Conservation (phyloP, 2,797 vertebrate species). For the Hippopotamyrus pictus region DNA sequence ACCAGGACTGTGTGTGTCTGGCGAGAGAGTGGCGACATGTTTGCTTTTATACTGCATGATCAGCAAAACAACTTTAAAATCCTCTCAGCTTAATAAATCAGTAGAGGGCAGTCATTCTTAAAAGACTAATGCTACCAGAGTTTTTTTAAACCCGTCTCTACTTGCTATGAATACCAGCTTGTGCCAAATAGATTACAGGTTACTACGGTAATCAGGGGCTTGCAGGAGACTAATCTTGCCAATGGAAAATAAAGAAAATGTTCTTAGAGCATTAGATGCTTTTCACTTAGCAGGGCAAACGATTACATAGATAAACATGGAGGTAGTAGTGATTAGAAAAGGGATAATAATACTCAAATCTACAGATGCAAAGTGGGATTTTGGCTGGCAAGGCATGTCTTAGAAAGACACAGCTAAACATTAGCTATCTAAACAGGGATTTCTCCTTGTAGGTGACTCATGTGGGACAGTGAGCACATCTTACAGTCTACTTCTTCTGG, state of each 20-base stretch:
- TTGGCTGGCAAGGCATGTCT: neutral
- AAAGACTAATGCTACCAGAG: neutral
- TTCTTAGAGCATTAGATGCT: neutral
- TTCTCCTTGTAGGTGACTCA: neutral
- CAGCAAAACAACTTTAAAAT: neutral
- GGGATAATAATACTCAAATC: neutral
- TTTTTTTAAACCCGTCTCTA: neutral
- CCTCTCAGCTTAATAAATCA: neutral
- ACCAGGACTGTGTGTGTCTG: neutral
- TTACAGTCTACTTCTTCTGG: neutral
- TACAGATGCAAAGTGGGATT: neutral
- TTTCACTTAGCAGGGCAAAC: neutral
- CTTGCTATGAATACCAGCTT: neutral
- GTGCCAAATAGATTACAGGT: constrained; percentile 5
- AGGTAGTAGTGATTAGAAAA: neutral
- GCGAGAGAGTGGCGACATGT: neutral
- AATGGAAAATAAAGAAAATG: constrained; percentile 8
- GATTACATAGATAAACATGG: neutral
- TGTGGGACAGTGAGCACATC: neutral
- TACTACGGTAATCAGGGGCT: neutral
- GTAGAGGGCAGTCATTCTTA: constrained; percentile 9
- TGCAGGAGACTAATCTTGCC: constrained; percentile 13
- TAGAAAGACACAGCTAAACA: neutral
- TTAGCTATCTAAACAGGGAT: neutral
- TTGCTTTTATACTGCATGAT: neutral